Evolutionary conservation across 2,888 invertebrate species (phyloP), one percentile per base, ranked within the genome.

Genomic region (Anaspis maculata): DNA sequence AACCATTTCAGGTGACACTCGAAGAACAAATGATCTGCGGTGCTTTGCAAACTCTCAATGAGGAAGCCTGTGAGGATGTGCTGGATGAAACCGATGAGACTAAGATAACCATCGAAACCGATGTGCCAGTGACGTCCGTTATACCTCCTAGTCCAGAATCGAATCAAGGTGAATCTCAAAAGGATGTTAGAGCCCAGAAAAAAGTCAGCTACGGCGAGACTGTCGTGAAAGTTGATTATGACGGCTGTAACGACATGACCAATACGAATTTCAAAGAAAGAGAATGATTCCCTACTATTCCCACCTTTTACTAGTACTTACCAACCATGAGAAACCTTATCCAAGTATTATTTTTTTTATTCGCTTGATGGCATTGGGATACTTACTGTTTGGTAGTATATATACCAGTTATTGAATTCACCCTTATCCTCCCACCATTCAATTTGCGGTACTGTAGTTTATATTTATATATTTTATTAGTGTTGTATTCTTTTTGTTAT

Each of bases 1-100:
- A n/a, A n/a, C n/a, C n/a, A n/a, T n/a, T 42, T 24, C 64, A 92
- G 91, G 89, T 92, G 35, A 91, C 91, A 0, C 71, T 92, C 49
- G 92, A 92, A 66, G 91, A 92, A 61, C 90, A 91, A 67, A 89
- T 90, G 88, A 91, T 92, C 48, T 89, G 89, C 66, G 91, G 91
- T 41, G 90, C 91, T 2, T 69, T 92, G 37, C 90, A 91, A 67
- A 89, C 90, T 0, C 71, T 92, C 16, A 92, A 89, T 67, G 91
- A 92, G 69, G 91, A 91, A 67, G 91, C 91, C 4, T 79, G 85
- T 62, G 91, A 92, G 69, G 91, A 92, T 68, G 88, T 90, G 25
- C 67, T 86, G 48, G 85, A 86, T 59, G 85, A 71, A 52, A 65
- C 66, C 0, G 64, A 61, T 42, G 62, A 62, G 3, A 44, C 48